Percentiles rank a stretch among this genome's conserved stretches.
phyloP scores from a whole-genome alignment of 1,140 invertebrate genomes.

The Colletes gigas region DNA sequence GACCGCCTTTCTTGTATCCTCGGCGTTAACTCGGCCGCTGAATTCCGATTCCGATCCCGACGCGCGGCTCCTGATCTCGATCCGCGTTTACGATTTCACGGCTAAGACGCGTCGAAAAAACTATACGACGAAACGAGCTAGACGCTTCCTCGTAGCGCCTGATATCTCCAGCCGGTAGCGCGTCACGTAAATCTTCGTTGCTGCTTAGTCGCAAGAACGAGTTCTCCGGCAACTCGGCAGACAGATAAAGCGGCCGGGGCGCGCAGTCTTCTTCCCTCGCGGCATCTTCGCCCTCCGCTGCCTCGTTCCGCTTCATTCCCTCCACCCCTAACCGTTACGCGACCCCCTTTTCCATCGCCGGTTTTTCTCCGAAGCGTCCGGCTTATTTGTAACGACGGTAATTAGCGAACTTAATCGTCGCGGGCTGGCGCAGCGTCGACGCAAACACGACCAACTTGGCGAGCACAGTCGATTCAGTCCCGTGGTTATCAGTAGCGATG shows the following conservation, averaged over 20 bases:
- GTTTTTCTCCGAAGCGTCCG: neutral
- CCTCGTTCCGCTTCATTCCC: neutral
- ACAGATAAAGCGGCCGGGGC: conserved; percentile 53
- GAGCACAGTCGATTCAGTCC: neutral
- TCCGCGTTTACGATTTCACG: neutral
- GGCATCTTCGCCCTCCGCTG: neutral
- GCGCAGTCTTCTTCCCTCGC: neutral
- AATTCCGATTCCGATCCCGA: conserved; percentile 14
- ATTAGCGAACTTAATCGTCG: conserved; percentile 42
- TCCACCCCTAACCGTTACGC: neutral
- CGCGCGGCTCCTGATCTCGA: conserved; percentile 7
- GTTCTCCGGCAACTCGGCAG: conserved; percentile 45
- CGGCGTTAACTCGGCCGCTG: conserved; percentile 43
- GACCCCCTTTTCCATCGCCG: neutral
- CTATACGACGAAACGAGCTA: conserved; percentile 45
- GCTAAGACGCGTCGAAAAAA: conserved; percentile 22
- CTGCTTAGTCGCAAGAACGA: conserved; percentile 63
- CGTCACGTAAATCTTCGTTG: conserved; percentile 62
- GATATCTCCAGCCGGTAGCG: conserved; percentile 58
- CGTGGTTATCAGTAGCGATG: too few relatives aligned
- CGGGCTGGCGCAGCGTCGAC: neutral
- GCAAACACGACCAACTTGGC: neutral
- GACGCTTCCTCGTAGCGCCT: conserved; percentile 42
- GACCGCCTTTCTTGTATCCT: conserved; percentile 34
- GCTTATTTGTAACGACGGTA: conserved; percentile 25